Conservation (phyloP, 2,797 vertebrate species). For the Staurois parvus region DNA sequence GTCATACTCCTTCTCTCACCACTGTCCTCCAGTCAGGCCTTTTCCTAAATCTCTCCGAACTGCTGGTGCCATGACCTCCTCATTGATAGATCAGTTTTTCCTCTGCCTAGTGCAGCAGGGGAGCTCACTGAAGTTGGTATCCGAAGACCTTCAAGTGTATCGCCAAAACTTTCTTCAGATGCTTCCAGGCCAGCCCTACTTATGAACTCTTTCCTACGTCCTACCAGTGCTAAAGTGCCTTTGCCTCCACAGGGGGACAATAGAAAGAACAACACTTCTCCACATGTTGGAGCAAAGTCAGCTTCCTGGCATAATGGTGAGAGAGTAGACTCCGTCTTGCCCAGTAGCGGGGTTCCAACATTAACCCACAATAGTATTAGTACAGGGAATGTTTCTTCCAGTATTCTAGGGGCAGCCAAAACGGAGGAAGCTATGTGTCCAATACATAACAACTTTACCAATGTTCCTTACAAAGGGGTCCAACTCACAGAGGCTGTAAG, state of each 20-base stretch:
- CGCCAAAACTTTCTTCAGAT: conserved; percentile 73
- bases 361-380: conserved; percentile 55
- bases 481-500: conserved; percentile 69
- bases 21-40: conserved; percentile 46
- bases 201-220: conserved; percentile 70
- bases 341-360: conserved; percentile 17
- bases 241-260: conserved; percentile 70
- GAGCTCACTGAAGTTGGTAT: conserved; percentile 65
- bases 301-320: conserved; percentile 60
- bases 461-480: conserved; percentile 63
- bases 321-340: conserved; percentile 61
- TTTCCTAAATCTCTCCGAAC: conserved; percentile 64
- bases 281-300: conserved; percentile 50
- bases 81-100: conserved; percentile 71
- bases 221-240: conserved; percentile 85
- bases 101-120: conserved; percentile 64
- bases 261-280: conserved; percentile 68
- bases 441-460: conserved; percentile 6
- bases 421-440: conserved; percentile 56
- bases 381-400: conserved; percentile 23
- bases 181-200: conserved; percentile 72
- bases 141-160: conserved; percentile 65
- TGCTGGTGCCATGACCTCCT: conserved; percentile 76
- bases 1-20: conserved; percentile 63
- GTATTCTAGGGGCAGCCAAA: conserved; percentile 57